Conservation (phyloP, 2,797 vertebrate genomes). For the Manis crassicaudata region DNA sequence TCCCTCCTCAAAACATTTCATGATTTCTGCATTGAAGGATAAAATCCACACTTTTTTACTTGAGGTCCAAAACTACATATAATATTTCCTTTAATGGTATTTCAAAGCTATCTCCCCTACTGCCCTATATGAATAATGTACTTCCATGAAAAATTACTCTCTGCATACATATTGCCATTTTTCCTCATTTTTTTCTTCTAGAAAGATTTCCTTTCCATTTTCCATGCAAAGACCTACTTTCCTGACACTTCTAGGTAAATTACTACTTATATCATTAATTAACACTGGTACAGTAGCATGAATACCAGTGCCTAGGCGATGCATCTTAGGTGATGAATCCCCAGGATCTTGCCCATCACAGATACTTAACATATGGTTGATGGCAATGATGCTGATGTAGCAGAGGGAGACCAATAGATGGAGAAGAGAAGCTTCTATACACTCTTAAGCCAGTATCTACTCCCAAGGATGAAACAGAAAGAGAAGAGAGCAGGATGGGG, state of each 20-base stretch:
- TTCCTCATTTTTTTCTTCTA: not conserved
- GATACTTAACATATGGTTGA: not conserved
- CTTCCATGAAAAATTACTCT: not conserved
- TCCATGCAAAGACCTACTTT: not conserved
- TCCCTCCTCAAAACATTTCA: not conserved
- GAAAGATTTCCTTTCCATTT: not conserved
- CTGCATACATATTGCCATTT: not conserved
- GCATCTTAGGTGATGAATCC: not conserved
- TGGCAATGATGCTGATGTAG: not conserved
- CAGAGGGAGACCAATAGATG: not conserved
- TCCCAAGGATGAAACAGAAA: not conserved
- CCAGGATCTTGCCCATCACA: not conserved
- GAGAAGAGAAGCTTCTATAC: not conserved
- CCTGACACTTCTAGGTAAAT: not conserved
- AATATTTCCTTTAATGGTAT: not conserved
- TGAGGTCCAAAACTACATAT: not conserved
- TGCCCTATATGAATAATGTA: not conserved
- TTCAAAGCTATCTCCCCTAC: not conserved
- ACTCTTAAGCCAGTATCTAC: not conserved
- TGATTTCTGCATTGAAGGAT: not conserved
- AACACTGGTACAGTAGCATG: not conserved
- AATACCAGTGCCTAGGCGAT: not conserved
- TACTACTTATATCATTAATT: not conserved
- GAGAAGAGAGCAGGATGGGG: not conserved
- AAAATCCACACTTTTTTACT: not conserved